These are phyloP conservation scores for Euphydryas editha DNA, from an alignment of 2,888 invertebrate genomes.

Conservation along the genomic window DNA sequence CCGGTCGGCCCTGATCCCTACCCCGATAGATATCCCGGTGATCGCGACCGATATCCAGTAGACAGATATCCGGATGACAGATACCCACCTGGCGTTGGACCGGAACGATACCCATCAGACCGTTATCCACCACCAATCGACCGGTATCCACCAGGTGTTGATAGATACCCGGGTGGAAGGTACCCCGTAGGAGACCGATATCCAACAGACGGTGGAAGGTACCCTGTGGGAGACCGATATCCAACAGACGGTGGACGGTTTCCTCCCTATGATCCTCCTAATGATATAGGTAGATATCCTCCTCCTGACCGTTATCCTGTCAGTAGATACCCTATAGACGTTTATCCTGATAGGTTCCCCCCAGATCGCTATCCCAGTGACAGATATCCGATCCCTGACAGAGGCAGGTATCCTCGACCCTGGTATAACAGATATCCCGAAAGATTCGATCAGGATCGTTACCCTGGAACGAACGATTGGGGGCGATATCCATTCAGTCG, in stretches of 20 bases:
- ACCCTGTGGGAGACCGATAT: slow-evolving; percentile 66
- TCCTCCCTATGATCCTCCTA: slow-evolving; percentile 56
- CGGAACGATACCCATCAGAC: slow-evolving; percentile 70
- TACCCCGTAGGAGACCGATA: slow-evolving; percentile 70
- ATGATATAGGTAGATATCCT: slow-evolving; percentile 69
- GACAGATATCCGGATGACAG: slow-evolving; percentile 76
- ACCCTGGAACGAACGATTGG: slow-evolving; percentile 63
- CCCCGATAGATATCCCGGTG: slow-evolving; percentile 64
- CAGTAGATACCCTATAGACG: slow-evolving; percentile 69
- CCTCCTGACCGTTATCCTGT: slow-evolving; percentile 68
- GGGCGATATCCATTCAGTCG: slow-evolving; percentile 76
- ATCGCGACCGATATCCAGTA: slow-evolving; percentile 60
- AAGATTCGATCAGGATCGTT: slow-evolving; percentile 77
- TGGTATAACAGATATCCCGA: slow-evolving; percentile 75
- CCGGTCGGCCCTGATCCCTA: slow-evolving; percentile 71
- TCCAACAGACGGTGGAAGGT: slow-evolving; percentile 69
- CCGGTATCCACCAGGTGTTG: slow-evolving; percentile 74
- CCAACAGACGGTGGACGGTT: slow-evolving; percentile 70
- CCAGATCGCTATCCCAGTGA: slow-evolving; percentile 75
- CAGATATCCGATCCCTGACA: slow-evolving; percentile 73
- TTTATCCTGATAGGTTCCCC: slow-evolving; percentile 67
- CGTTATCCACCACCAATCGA: slow-evolving; percentile 77
- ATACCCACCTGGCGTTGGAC: slow-evolving; percentile 72
- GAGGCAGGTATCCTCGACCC: slow-evolving; percentile 64
- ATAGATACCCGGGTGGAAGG: slow-evolving; percentile 79